Evolutionary conservation across 2,797 vertebrate species (phyloP).

Genomic region (Psittacula derbiana): DNA sequence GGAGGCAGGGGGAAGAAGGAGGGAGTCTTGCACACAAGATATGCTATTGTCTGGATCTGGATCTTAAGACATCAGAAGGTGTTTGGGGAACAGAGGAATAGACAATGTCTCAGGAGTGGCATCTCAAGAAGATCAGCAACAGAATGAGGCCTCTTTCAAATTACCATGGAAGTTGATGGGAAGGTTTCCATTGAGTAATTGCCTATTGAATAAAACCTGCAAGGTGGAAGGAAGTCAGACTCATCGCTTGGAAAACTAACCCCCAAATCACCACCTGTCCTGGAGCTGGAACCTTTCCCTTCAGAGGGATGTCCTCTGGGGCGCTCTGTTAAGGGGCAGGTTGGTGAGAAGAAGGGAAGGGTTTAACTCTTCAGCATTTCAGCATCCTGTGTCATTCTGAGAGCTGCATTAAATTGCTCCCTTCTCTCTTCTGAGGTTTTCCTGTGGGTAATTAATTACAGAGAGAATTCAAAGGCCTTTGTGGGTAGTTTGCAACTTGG

Average conservation of each 20-base stretch:
- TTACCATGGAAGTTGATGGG: not conserved
- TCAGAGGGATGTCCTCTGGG: not conserved
- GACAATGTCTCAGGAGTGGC: not conserved
- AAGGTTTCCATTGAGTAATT: not conserved
- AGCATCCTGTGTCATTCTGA: conserved; percentile 43
- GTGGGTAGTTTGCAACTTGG: conserved; percentile 24
- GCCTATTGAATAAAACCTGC: not conserved
- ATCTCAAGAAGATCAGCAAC: not conserved
- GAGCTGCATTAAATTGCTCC: conserved; percentile 10
- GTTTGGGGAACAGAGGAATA: not conserved
- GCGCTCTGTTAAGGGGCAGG: not conserved
- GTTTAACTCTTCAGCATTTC: conserved; percentile 23
- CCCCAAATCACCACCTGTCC: not conserved
- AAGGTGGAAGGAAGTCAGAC: not conserved
- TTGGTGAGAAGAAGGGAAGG: conserved; percentile 1
- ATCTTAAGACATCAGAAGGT: not conserved
- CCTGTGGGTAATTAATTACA: conserved; percentile 58
- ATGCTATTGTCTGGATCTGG: not conserved
- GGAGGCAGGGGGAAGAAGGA: not conserved
- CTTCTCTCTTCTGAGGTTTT: conserved; percentile 49
- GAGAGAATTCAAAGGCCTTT: conserved; percentile 38
- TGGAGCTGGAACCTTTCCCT: not conserved
- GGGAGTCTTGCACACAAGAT: not conserved
- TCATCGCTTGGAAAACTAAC: not conserved
- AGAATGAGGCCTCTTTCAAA: not conserved